Evolutionary conservation across 2,888 invertebrate genomes (phyloP).

Genomic region (Sinopyrophorus schimmeli): DNA sequence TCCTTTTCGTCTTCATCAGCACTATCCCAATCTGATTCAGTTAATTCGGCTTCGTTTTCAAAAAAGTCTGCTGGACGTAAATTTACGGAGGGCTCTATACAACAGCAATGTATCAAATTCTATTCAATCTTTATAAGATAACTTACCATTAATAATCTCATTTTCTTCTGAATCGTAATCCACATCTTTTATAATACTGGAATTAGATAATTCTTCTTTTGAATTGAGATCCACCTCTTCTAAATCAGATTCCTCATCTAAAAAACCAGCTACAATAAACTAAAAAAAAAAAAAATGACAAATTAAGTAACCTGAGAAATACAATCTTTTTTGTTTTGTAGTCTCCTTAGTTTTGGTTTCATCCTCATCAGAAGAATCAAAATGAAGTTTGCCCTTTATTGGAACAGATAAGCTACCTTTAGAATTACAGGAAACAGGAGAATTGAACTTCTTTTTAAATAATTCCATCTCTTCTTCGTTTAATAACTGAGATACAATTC

Average conservation of each 20-base stretch:
- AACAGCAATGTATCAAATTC: no score
- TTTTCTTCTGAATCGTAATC: conserved; percentile 88
- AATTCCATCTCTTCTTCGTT: conserved; percentile 48
- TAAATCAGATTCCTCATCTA: conserved; percentile 43
- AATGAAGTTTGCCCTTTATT: conserved; percentile 29
- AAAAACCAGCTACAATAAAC: neutral
- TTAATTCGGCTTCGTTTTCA: conserved; percentile 89
- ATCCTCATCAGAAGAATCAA: conserved; percentile 49
- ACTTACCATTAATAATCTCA: conserved; percentile 61
- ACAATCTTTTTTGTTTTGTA: conserved; percentile 49
- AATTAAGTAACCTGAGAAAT: conserved; percentile 56
- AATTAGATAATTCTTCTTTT: conserved; percentile 48
- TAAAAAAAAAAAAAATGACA: neutral
- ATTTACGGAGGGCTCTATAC: no score
- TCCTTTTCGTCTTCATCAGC: conserved; percentile 85
- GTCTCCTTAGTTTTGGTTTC: conserved; percentile 28
- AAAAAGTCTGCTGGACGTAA: conserved; percentile 71
- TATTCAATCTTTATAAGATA: conserved; percentile 12
- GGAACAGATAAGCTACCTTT: no score
- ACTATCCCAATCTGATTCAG: conserved; percentile 88
- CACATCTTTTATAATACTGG: conserved; percentile 48
- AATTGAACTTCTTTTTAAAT: conserved; percentile 47
- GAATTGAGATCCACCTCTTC: conserved; percentile 46
- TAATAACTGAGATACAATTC: conserved; percentile 48
- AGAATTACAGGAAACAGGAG: no score